Percentiles rank a stretch among this genome's conserved stretches.
Conservation (phyloP, 2,797 vertebrate genomes). For the Orientallactaga sibirica region DNA sequence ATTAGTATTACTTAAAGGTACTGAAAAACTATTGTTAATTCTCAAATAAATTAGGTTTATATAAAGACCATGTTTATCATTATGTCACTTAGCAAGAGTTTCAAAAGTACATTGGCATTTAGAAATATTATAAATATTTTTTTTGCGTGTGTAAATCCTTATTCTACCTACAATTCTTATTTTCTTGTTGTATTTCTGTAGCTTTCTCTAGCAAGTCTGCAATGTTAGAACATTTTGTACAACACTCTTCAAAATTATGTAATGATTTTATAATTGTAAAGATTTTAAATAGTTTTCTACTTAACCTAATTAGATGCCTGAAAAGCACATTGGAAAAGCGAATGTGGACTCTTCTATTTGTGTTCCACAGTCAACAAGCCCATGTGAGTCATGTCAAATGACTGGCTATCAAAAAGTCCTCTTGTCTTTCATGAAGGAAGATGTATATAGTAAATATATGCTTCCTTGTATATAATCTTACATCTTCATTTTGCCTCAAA, state of each 20-base stretch:
- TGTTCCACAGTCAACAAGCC: constrained; percentile 46
- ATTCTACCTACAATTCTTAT: background rate
- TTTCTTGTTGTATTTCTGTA: background rate
- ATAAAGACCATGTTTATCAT: constrained; percentile 43
- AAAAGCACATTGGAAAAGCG: constrained; percentile 23
- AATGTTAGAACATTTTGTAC: background rate
- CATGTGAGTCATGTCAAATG: background rate
- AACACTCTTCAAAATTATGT: background rate
- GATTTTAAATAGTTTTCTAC: background rate
- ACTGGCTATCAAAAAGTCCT: constrained; percentile 56
- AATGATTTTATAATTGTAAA: constrained; percentile 11
- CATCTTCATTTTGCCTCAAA: constrained; percentile 45
- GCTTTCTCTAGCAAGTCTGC: background rate
- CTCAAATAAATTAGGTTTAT: background rate
- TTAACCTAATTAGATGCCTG: constrained; percentile 28
- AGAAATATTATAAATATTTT: constrained; percentile 2
- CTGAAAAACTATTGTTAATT: background rate
- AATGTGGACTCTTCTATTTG: constrained; percentile 63
- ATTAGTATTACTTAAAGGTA: background rate
- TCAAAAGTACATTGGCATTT: constrained; percentile 47
- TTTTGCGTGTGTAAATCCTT: background rate
- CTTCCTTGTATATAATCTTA: constrained; percentile 69
- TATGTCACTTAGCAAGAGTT: constrained; percentile 45
- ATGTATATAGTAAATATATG: constrained; percentile 57
- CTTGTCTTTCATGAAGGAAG: constrained; percentile 35